Evolutionary conservation across 2,888 invertebrate genomes (phyloP), one percentile per base, ranked within the genome.

Genomic region (Drosophila nr. perissopoda): DNA sequence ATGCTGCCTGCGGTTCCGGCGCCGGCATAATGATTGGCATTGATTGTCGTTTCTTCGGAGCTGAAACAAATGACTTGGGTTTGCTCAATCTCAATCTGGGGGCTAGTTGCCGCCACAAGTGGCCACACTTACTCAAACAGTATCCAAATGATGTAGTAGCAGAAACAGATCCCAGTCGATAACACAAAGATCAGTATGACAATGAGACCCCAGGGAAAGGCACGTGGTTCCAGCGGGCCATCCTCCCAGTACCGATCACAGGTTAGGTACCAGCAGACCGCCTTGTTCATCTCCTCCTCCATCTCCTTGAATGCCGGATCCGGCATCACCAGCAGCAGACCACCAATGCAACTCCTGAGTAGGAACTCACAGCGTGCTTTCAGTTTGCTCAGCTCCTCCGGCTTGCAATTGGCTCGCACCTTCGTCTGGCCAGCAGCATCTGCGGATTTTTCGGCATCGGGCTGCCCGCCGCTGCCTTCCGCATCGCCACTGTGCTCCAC

Each of bases 241-340:
- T 97, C 97, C 93, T 98, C 97, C 97, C 98, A 98, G 93, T 97
- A 98, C 75, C 97, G 95, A 92, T 98, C 97, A 91, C 98, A 98
- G 78, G 97, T 97, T 90, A 98, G 94, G 93, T 97, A 98, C 96
- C 98, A 98, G 93, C 98, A 98, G 51, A 98, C 96, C 4, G 97
- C 97, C 89, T 97, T 95, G 92, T 97, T 97, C 93, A 98, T 95
- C 92, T 97, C 97, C 91, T 97, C 98, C 95, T 97, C 97, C 90
- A 97, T 95, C 93, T 97, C 97, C 89, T 95, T 96, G 93, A 97
- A 97, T 91, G 97, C 96, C 91, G 97, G 96, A 78, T 96, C 94
- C 18, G 97, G 96, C 76, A 97, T 94, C 92, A 97, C 96, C 63
- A 97, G 94, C 65, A 98, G 93, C 72, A 97, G 94, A 62, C 97